A percentile compares a stretch with the other conserved stretches of the same genome.
Evolutionary conservation across 2,797 vertebrate genomes (phyloP).

Genomic region (Gobio occitaniae): DNA sequence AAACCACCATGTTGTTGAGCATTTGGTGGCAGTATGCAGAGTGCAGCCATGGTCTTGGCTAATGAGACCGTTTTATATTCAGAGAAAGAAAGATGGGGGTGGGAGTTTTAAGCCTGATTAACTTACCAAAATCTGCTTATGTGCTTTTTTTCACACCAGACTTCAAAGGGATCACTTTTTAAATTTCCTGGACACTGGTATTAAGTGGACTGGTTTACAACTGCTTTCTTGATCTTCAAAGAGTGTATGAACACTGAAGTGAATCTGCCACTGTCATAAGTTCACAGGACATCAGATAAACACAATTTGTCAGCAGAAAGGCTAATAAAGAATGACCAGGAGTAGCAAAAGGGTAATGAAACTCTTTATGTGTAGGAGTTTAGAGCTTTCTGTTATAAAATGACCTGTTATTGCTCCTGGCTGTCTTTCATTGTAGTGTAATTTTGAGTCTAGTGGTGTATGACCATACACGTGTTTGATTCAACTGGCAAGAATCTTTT

Average conservation of each 20-base stretch:
- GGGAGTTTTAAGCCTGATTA: conserved; percentile 59
- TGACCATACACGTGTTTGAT: conserved; percentile 7
- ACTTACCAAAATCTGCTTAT: conserved; percentile 63
- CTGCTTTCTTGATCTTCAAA: conserved; percentile 60
- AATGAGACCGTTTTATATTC: conserved; percentile 58
- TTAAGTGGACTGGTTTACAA: conserved; percentile 53
- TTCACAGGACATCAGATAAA: conserved; percentile 67
- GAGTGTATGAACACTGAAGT: conserved; percentile 54
- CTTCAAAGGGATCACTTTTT: conserved; percentile 70
- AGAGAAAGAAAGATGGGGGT: conserved; percentile 26
- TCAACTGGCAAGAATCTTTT: background rate
- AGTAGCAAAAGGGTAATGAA: conserved; percentile 57
- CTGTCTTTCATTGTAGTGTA: conserved; percentile 56
- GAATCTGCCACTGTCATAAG: conserved; percentile 59
- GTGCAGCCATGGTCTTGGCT: conserved; percentile 21
- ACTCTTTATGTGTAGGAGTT: conserved; percentile 69
- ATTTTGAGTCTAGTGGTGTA: conserved; percentile 3
- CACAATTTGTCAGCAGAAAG: conserved; percentile 64
- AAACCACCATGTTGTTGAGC: conserved; percentile 60
- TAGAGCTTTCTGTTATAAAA: conserved; percentile 70
- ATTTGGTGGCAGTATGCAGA: conserved; percentile 56
- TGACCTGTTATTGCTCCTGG: conserved; percentile 62
- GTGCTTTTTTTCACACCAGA: conserved; percentile 62
- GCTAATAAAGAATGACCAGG: conserved; percentile 71
- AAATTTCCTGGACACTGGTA: conserved; percentile 69